phyloP scores from a whole-genome alignment of 2,113 vertebrate species.

The Rhea americana region DNA sequence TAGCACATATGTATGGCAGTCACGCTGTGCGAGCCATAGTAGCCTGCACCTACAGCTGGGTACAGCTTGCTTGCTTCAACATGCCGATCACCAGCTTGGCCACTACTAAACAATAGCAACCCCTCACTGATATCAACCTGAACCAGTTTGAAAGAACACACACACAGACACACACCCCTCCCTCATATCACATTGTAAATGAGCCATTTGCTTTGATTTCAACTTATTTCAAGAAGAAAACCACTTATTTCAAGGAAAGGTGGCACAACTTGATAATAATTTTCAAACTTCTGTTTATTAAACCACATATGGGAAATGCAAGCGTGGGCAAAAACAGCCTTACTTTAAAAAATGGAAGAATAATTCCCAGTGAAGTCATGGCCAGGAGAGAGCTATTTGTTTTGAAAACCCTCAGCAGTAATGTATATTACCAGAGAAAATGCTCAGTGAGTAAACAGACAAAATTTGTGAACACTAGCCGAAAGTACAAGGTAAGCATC shows the following conservation, averaged over 20 bases:
- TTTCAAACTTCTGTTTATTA: not conserved
- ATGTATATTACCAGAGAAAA: not conserved
- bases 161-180: fast-evolving
- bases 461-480: not conserved
- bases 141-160: not conserved
- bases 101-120: not conserved
- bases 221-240: not conserved
- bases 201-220: not conserved
- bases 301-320: not conserved
- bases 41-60: not conserved
- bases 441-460: not conserved
- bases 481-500: not conserved
- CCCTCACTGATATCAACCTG: not conserved
- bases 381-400: not conserved
- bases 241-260: not conserved
- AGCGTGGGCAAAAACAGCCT: not conserved
- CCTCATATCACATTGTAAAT: not conserved
- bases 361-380: not conserved
- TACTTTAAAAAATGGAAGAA: not conserved
- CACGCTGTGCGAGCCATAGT: not conserved
- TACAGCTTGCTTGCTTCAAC: not conserved
- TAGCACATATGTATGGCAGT: not conserved
- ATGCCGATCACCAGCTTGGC: not conserved
- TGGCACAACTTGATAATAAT: not conserved
- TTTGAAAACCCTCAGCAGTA: not conserved